Conservation (phyloP, 2,113 vertebrate species). For the Atherinomorus stipes region DNA sequence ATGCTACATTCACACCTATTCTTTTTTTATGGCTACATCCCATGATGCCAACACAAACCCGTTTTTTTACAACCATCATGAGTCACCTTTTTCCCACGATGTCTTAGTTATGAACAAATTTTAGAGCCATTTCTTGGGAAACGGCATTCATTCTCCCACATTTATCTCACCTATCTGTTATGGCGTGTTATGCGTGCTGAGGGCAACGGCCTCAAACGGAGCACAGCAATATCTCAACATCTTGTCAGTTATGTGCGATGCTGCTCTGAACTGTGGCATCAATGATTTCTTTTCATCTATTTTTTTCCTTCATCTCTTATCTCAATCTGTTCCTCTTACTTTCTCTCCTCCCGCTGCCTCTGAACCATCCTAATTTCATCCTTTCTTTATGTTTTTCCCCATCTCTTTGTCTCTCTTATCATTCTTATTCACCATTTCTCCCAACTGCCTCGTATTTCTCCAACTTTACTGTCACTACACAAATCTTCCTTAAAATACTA, state of each 20-base stretch:
- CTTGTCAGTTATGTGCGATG: conserved; percentile 31
- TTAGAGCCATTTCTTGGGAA: conserved; percentile 11
- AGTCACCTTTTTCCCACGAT: neutral
- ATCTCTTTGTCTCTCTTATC: neutral
- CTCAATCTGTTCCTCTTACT: conserved; percentile 29
- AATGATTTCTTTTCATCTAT: conserved; percentile 45
- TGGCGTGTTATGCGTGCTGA: conserved; percentile 18
- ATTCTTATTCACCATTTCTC: neutral
- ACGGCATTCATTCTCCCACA: neutral
- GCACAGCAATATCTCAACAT: conserved; percentile 35
- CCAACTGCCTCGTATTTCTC: neutral
- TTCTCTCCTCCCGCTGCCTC: neutral
- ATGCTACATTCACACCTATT: too few species aligned
- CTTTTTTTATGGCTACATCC: too few species aligned
- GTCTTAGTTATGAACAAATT: conserved; percentile 9
- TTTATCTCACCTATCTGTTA: conserved; percentile 30
- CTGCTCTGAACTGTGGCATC: conserved; percentile 22
- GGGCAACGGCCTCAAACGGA: conserved; percentile 26
- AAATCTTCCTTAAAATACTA: neutral
- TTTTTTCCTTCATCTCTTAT: conserved; percentile 26
- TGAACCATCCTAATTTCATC: neutral
- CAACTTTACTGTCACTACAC: neutral
- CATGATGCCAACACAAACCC: neutral
- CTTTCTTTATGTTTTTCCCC: neutral
- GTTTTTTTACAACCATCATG: neutral